These are phyloP conservation scores for Rynchops niger DNA, from an alignment of 2,113 vertebrate genomes.

Conservation along the genomic window DNA sequence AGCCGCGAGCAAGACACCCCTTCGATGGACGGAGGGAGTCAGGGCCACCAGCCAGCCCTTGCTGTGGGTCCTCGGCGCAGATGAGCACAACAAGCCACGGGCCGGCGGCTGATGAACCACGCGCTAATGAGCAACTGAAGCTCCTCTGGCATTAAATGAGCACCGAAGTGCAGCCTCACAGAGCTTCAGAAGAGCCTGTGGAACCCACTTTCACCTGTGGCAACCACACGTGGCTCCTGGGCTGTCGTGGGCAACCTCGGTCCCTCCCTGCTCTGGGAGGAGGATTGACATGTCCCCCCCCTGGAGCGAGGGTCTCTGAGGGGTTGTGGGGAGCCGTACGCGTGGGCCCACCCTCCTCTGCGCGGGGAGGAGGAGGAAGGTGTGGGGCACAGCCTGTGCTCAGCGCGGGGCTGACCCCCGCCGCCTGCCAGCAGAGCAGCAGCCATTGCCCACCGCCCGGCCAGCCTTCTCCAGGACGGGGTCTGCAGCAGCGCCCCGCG, in stretches of 20 bases:
- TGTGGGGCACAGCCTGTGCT: background rate
- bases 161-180: too few relatives aligned
- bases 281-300: background rate
- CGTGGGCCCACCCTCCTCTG: background rate
- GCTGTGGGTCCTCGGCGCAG: too few relatives aligned
- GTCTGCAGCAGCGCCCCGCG: background rate
- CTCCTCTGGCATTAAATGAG: background rate
- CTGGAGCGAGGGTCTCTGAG: background rate
- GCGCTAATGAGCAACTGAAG: background rate
- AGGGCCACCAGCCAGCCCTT: background rate
- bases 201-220: background rate
- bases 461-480: background rate
- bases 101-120: background rate
- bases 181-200: too few relatives aligned
- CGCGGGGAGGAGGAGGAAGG: background rate
- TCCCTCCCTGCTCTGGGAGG: background rate
- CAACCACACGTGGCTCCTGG: background rate
- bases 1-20: background rate
- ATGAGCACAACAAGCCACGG: background rate
- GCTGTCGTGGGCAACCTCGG: background rate
- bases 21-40: fast-evolving
- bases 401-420: background rate
- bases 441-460: background rate
- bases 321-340: fast-evolving
- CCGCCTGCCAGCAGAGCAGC: background rate